Evolutionary conservation across 2,113 vertebrate genomes (phyloP), one percentile per base, ranked within the genome.

Genomic region (Amphiprion ocellaris): DNA sequence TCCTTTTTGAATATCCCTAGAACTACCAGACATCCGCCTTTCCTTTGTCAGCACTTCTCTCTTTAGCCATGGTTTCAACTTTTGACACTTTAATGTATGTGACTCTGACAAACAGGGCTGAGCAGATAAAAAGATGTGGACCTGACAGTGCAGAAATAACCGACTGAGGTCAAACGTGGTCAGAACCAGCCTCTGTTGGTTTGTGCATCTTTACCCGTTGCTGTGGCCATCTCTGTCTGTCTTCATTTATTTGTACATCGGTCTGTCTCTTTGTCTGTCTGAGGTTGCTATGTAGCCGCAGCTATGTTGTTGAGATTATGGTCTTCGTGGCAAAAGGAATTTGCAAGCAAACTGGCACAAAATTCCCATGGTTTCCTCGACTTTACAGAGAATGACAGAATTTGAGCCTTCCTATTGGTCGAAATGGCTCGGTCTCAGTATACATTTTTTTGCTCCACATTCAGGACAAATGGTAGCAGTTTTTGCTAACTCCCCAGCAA

Each of bases 21-120:
- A 26, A 60, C 71, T 41, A 10, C 52, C 37, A 80, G 83, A 77
- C 60, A 26, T 66, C 16, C 81, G 81, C 81, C 65, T 82, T 78
- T 37, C 69, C 70, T 30, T 26, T 39, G 74, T 89, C 81, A 85
- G 82, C 85, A 91, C 61, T 63, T 88, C 47, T 86, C 69, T 81
- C 46, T 88, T 88, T 83, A 81, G 75, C 54, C 37, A 39, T 4
- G 46, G 71, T 71, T 84, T 80, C 55, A 74, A 56, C 76, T 61
- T 85, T 82, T 85, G 75, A 84, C 54, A 37, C 74, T 74, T 74
- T 39, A 86, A 50, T 50, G 56, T 56, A 61, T 78, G 69, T 65
- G 74, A 82, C 68, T 69, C 71, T 80, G 83, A 84, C 63, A 80
- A 86, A 83, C 47, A 54, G 69, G 54, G 17, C 78, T 52, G 60